These are phyloP conservation scores for Acromyrmex echinatior DNA, from an alignment of 1,140 invertebrate genomes.

Conservation along the genomic window DNA sequence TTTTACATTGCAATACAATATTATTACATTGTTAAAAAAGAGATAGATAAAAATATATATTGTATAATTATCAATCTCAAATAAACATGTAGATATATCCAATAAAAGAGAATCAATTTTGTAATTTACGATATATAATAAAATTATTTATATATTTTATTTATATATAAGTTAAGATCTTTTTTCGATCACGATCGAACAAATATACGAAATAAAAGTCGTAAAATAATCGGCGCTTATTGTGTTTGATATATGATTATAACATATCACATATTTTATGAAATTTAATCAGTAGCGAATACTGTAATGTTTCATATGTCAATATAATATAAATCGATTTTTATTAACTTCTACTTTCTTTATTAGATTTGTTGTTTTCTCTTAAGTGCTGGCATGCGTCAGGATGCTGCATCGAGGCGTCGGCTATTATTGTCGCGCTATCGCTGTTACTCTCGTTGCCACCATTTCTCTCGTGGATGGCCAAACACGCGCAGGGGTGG, in stretches of 20 bases:
- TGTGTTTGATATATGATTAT: neutral
- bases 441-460: slow-evolving; percentile 61
- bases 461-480: neutral
- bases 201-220: neutral
- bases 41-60: neutral
- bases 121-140: neutral
- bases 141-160: neutral
- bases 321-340: slow-evolving; percentile 11
- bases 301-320: neutral
- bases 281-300: neutral
- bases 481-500: slow-evolving; percentile 3
- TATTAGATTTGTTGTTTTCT: neutral
- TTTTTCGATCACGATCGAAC: neutral
- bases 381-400: too few relatives aligned
- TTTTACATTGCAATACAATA: neutral
- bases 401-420: neutral
- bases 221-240: too few relatives aligned
- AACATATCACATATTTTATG: neutral
- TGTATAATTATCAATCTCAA: neutral
- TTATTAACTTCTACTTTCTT: neutral
- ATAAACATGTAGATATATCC: neutral
- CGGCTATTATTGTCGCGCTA: slow-evolving; percentile 53
- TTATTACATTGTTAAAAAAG: neutral
- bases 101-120: neutral
- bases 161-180: neutral